Conservation (phyloP, 1,140 invertebrate genomes). For the Drosophila baimaii region DNA sequence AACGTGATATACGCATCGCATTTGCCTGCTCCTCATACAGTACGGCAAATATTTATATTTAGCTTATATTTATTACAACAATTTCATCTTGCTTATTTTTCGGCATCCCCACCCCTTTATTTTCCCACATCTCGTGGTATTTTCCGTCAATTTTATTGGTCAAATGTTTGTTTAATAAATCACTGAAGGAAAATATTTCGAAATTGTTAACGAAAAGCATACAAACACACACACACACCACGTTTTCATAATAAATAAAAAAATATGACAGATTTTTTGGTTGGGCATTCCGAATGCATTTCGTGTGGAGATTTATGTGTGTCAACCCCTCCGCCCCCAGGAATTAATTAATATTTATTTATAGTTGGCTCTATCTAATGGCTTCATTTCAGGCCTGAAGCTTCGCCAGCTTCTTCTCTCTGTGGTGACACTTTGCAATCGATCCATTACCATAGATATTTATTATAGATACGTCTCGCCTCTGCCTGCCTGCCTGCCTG, state of each 20-base stretch:
- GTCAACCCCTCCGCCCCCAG: slow-evolving; percentile 22
- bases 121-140: slow-evolving; percentile 28
- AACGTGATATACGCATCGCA: slow-evolving; percentile 55
- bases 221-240: slow-evolving; percentile 3
- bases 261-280: slow-evolving; percentile 43
- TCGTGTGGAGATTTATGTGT: slow-evolving; percentile 56
- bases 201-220: slow-evolving; percentile 28
- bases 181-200: slow-evolving; percentile 39
- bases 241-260: slow-evolving; percentile 53
- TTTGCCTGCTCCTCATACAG: slow-evolving; percentile 16
- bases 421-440: slow-evolving; percentile 68
- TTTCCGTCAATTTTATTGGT: slow-evolving; percentile 73
- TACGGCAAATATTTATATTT: slow-evolving; percentile 50
- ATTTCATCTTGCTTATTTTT: slow-evolving; percentile 30
- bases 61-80: slow-evolving; percentile 52
- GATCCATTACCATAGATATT: slow-evolving; percentile 44
- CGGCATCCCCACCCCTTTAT: slow-evolving; percentile 1
- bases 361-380: slow-evolving; percentile 54
- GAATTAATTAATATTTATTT: slow-evolving; percentile 79
- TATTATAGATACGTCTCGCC: slow-evolving; percentile 26
- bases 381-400: slow-evolving; percentile 6
- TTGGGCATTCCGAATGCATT: slow-evolving; percentile 52
- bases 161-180: slow-evolving; percentile 77
- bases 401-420: slow-evolving; percentile 5
- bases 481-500: not conserved